Percentiles rank a stretch among this genome's conserved stretches.
These are phyloP conservation scores for Ifrita kowaldi DNA, from an alignment of 2,113 vertebrate species.

Conservation along the genomic window DNA sequence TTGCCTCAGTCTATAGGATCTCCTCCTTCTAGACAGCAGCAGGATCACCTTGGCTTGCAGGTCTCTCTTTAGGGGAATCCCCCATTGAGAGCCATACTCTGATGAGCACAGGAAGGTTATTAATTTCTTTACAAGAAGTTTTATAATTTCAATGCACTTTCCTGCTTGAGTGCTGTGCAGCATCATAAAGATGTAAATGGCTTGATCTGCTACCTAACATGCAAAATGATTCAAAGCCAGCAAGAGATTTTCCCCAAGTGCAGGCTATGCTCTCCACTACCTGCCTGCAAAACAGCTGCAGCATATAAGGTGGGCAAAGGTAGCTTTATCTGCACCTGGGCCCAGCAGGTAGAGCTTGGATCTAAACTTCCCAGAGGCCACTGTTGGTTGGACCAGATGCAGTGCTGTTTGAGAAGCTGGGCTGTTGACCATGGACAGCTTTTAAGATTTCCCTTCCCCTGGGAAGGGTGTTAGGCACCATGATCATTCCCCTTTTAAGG, in stretches of 20 bases:
- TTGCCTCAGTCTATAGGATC: neutral
- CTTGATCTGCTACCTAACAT: neutral
- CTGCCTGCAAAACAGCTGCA: neutral
- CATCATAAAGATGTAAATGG: neutral
- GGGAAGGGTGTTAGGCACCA: neutral
- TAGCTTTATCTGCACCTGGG: neutral
- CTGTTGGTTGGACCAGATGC: neutral
- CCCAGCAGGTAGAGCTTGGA: neutral
- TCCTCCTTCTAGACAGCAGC: neutral
- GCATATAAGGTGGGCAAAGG: neutral
- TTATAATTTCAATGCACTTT: neutral
- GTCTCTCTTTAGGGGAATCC: neutral
- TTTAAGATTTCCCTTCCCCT: neutral
- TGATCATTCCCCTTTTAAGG: neutral
- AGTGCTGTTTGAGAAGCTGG: neutral
- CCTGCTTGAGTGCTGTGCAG: neutral
- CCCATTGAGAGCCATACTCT: neutral
- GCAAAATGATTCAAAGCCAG: neutral
- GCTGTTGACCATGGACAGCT: neutral
- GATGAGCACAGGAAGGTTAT: neutral
- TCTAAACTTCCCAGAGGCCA: neutral
- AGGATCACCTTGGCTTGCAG: neutral
- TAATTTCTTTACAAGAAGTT: neutral
- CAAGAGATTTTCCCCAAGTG: neutral
- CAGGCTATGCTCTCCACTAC: neutral